Evolutionary conservation across 2,888 invertebrate species (phyloP), one percentile per base, ranked within the genome.

Genomic region (Dicyrtoma fusca): DNA sequence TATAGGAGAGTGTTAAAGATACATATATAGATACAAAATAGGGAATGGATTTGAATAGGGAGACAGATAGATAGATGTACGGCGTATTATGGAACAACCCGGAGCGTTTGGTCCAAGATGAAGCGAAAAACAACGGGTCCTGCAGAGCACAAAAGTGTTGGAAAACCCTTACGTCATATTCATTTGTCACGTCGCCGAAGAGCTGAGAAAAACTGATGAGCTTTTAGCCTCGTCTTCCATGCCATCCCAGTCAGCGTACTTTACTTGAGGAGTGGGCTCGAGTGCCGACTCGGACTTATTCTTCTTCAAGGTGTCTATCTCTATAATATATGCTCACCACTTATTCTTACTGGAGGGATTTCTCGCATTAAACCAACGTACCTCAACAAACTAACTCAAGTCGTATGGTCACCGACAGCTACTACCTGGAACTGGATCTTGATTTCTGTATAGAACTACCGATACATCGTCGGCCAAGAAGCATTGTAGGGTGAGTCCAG

Each of bases 91-190:
- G 53, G 34, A 66, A 66, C 51, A 51, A 65, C 65, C 65, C 51
- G 65, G 65, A 65, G 65, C 65, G 65, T 25, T 63, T n/a, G 63
- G 47, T 26, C 53, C 34, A 68, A 57, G 57, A 57, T 45, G 68
- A 57, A 57, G 68, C 45, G 57, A 69, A 69, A 61, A 69, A 69
- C 69, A 61, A 69, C 61, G 69, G 61, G 69, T 69, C 59, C 69
- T 61, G 61, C 61, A 34, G 59, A 59, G 69, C 44, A 55, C 68
- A 69, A 71, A 73, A 70, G 70, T 73, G 70, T 65, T 73, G 61
- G 70, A 70, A 73, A 73, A 63, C 69, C 73, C 73, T 73, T 73
- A 73, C 73, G 69, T 73, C 73, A 73, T 64, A 70, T 73, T 65
- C 66, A 73, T 70, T 73, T 70, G 73, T 73, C 73, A 73, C 73